A percentile compares a stretch with the other conserved stretches of the same genome.
Evolutionary conservation across 2,797 vertebrate species (phyloP).

Genomic region (Corythornis leucogaster): DNA sequence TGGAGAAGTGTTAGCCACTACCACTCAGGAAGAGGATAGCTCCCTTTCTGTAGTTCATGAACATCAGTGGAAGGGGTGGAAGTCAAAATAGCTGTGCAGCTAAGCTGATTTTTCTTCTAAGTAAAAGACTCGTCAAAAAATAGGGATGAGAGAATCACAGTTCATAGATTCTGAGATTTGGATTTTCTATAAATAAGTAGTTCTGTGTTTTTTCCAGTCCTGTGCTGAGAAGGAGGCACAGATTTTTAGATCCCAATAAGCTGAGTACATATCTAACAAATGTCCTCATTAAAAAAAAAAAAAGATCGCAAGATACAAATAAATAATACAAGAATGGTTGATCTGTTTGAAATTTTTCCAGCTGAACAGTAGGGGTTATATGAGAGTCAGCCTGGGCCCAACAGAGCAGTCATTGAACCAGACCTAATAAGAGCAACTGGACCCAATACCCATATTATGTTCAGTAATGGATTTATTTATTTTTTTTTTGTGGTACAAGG

Average conservation of each 20-base stretch:
- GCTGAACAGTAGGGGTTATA: background rate
- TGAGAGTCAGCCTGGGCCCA: slow-evolving; percentile 20
- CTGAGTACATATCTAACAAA: background rate
- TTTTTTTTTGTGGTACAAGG: background rate
- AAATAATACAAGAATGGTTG: slow-evolving; percentile 30
- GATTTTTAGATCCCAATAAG: background rate
- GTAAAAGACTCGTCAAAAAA: background rate
- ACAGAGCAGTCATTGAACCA: slow-evolving; percentile 29
- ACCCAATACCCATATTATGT: slow-evolving; percentile 3
- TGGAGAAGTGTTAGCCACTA: background rate
- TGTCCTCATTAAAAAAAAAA: background rate
- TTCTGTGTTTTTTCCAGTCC: background rate
- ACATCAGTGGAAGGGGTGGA: background rate
- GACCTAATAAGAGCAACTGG: slow-evolving; percentile 51
- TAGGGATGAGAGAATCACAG: background rate
- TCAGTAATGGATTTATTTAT: background rate
- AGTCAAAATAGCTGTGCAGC: background rate
- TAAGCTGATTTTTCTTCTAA: background rate
- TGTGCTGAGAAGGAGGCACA: background rate
- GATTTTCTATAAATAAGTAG: background rate
- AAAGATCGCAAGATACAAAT: background rate
- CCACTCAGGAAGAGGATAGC: background rate
- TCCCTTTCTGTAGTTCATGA: background rate
- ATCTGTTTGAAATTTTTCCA: slow-evolving; percentile 39
- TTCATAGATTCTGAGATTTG: background rate